Base-by-base conservation (phyloP, 2,888 invertebrate species). In the Marasmarcha lunaedactyla region DNA sequence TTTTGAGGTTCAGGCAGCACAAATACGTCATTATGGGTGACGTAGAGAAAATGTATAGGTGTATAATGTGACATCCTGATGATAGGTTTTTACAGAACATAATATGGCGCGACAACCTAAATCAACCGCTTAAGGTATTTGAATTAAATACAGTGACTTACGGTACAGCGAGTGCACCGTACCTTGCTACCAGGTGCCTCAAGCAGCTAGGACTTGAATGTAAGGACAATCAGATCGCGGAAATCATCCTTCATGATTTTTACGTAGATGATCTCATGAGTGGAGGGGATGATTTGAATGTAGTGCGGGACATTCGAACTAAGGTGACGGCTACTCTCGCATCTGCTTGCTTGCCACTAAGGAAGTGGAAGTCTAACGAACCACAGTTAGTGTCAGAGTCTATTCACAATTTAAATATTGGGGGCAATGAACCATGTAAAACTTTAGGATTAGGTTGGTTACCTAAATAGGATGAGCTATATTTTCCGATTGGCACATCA, bases 131-230 rank as follows among this genome's bases (percentile, higher is more conserved):
- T 5, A 42, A 50, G 12, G 10, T 13, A 1, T 49, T 39, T 39
- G 14, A 42, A 12, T 33, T 55, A 12, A 54, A 55, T 36, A 51
- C 50, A 2, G 51, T 53, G 0, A 53, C 49, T 1, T 54, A 52
- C 27, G 54, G 52, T 11, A 52, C 51, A 1, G 48, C 54, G 1
- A 51, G 51, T 35, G 54, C 51, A 1, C 51, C 51, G 1, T 56
- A 43, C 40, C 42, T 54, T 4, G 50, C 51, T 0, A 52, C 48
- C 0, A 33, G 54, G 4, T 53, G 51, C 15, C 38, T 52, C 1
- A 46, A 45, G 6, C 51, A 53, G 20, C 0, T 57, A 14, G 50
- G 49, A 1, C 12, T 45, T 2, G 51, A 55, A 0, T 47, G 48
- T 35, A 13, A 15, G 2, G 43, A 52, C 13, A 4, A 12, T 5